A percentile compares a stretch with the other conserved stretches of the same genome.
Evolutionary conservation across 2,888 invertebrate species (phyloP).

Genomic region (Polydrusus tereticollis): DNA sequence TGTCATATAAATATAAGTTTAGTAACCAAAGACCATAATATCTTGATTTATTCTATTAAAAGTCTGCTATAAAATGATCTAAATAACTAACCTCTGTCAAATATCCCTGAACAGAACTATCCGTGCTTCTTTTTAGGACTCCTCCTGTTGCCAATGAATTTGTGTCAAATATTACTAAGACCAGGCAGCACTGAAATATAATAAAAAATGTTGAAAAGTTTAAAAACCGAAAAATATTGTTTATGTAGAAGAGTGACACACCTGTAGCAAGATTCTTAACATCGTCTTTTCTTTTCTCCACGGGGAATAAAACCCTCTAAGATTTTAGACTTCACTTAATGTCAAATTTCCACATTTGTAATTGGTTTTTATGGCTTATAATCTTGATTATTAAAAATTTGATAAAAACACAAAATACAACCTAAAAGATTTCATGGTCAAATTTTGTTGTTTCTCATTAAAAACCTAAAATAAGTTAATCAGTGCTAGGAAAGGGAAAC

Average conservation of each 20-base stretch:
- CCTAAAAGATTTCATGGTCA: no score
- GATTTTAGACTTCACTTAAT: not conserved
- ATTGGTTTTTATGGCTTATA: no score
- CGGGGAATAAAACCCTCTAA: constrained; percentile 3
- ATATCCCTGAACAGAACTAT: constrained; percentile 85
- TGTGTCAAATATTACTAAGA: not conserved
- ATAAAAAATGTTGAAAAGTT: not conserved
- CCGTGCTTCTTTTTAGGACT: constrained; percentile 77
- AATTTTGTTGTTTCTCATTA: no score
- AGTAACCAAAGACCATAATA: no score
- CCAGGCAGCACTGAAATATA: constrained; percentile 17
- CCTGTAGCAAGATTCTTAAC: constrained; percentile 55
- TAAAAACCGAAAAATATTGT: not conserved
- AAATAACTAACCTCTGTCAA: constrained; percentile 79
- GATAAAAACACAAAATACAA: no score
- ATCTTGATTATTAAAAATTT: no score
- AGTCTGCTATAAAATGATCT: not conserved
- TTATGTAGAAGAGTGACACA: constrained; percentile 40
- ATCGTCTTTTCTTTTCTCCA: constrained; percentile 38
- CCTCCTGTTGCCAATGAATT: constrained; percentile 27
- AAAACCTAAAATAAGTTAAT: not conserved
- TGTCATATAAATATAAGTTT: no score
- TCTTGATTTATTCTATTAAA: not conserved
- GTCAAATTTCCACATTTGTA: not conserved
- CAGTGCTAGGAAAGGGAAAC: not conserved